These are phyloP conservation scores for Zaprionus bogoriensis DNA, from an alignment of 2,888 invertebrate genomes.

Conservation along the genomic window DNA sequence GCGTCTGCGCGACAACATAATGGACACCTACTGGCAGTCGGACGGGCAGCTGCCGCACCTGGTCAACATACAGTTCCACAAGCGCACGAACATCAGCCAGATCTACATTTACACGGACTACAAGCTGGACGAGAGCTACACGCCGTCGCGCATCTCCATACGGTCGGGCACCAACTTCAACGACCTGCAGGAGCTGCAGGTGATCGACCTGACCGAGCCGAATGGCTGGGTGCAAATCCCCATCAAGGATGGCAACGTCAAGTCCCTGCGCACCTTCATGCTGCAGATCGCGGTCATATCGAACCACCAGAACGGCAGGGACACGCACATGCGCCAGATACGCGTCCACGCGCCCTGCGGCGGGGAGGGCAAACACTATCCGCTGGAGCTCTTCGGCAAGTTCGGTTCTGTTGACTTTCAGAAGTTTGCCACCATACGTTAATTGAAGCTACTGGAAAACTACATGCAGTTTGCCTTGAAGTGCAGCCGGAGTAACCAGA, in stretches of 20 bases:
- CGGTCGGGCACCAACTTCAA: constrained; percentile 97
- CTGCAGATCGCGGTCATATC: constrained; percentile 97
- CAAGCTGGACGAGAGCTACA: constrained; percentile 99
- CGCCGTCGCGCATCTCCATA: constrained; percentile 96
- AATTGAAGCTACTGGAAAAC: constrained; percentile 44
- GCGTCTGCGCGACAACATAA: constrained; percentile 96
- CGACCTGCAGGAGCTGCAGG: constrained; percentile 97
- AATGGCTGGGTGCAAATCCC: constrained; percentile 97
- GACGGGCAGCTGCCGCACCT: constrained; percentile 99
- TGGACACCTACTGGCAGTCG: constrained; percentile 99
- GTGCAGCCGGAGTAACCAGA: too few relatives aligned
- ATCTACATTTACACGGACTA: constrained; percentile 99
- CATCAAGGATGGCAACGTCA: constrained; percentile 92
- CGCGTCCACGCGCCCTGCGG: constrained; percentile 93
- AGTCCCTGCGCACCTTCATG: constrained; percentile 97
- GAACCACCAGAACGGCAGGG: constrained; percentile 99
- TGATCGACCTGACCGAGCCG: constrained; percentile 96
- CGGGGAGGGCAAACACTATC: constrained; percentile 84
- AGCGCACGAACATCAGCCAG: constrained; percentile 96
- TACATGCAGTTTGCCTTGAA: background rate
- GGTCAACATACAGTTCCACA: constrained; percentile 97
- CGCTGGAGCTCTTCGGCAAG: constrained; percentile 88
- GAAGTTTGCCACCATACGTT: constrained; percentile 92
- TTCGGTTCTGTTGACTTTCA: constrained; percentile 92
- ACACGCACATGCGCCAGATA: constrained; percentile 98